phyloP scores from a whole-genome alignment of 1,140 invertebrate species.

The Drosophila elegans region DNA sequence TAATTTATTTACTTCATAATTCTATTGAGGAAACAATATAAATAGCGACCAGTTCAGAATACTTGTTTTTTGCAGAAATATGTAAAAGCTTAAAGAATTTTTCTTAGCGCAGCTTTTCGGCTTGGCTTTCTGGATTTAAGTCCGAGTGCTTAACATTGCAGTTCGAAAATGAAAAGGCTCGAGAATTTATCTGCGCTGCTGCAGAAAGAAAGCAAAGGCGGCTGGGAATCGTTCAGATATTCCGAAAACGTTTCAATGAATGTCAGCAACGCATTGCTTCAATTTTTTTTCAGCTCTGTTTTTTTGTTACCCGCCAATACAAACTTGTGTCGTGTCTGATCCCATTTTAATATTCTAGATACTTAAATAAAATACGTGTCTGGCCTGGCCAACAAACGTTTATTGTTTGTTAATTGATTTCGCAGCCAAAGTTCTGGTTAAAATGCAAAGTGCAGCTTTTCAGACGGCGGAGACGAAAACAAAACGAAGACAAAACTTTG shows the following conservation, averaged over 20 bases:
- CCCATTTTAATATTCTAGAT: conserved; percentile 85
- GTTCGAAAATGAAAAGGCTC: conserved; percentile 42
- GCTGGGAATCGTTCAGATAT: conserved; percentile 65
- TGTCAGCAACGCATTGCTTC: conserved; percentile 79
- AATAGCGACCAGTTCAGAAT: no score
- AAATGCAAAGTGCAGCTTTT: conserved; percentile 82
- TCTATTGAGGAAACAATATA: no score
- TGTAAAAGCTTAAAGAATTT: neutral
- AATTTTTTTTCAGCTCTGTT: conserved; percentile 61
- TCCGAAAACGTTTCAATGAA: conserved; percentile 82
- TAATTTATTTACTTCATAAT: no score
- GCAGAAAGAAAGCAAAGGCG: conserved; percentile 62
- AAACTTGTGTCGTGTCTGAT: conserved; percentile 74
- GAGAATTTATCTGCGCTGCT: conserved; percentile 40
- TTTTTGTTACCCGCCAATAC: conserved; percentile 12
- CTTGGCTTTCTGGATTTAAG: conserved; percentile 36
- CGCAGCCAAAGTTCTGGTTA: conserved; percentile 77
- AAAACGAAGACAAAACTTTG: conserved; percentile 32
- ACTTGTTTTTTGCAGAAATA: no score
- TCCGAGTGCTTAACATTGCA: conserved; percentile 49
- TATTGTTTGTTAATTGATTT: conserved; percentile 85
- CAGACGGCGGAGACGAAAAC: neutral
- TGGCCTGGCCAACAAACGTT: conserved; percentile 82
- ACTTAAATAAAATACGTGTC: conserved; percentile 84
- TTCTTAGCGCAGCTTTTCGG: conserved; percentile 58